Evolutionary conservation across 2,888 invertebrate genomes (phyloP), one percentile per base, ranked within the genome.

Genomic region (Oscheius onirici): DNA sequence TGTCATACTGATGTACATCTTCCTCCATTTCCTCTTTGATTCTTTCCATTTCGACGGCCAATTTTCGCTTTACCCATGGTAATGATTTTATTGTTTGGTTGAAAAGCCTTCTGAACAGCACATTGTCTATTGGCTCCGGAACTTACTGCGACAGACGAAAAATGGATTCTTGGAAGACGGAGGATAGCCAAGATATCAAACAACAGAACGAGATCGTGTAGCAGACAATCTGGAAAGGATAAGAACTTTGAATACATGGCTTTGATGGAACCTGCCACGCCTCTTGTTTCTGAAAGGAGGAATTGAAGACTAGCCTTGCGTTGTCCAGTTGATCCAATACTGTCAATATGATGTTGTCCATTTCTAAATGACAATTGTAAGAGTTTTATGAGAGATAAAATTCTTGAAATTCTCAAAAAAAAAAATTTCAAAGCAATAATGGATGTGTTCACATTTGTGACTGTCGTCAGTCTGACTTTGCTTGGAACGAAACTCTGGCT

Each of bases 191-290:
- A 0, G 75, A 69, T 54, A 74, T 20, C 41, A 79, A 65, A 34
- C 73, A 71, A 41, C 71, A 74, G 17, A 79, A 52, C 0, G 79
- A 77, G 5, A 77, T 41, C 1, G 79, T 69, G 52, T 76, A 76
- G 15, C 73, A 76, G 28, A 85, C 79, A 10, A 84, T 77, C 76
- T 83, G 79, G 20, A 68, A 70, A 17, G 15, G 28, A n/a, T 41
- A 20, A 13, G 8, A 46, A 28, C 57, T 17, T 8, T 17, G 15
- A 58, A n/a, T n/a, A n/a, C n/a, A n/a, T n/a, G n/a, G n/a, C n/a
- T n/a, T 41, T 58, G 11, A 28, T 1, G 34, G 22, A 17, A 84
- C 79, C 75, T 84, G 84, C 84, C 84, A 84, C 8, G 84, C 72
- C 65, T 84, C 84, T 58, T 84, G 71, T 41, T 78, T 79, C 26